These are phyloP conservation scores for Timandra comae DNA, from an alignment of 2,888 invertebrate species.

Conservation along the genomic window DNA sequence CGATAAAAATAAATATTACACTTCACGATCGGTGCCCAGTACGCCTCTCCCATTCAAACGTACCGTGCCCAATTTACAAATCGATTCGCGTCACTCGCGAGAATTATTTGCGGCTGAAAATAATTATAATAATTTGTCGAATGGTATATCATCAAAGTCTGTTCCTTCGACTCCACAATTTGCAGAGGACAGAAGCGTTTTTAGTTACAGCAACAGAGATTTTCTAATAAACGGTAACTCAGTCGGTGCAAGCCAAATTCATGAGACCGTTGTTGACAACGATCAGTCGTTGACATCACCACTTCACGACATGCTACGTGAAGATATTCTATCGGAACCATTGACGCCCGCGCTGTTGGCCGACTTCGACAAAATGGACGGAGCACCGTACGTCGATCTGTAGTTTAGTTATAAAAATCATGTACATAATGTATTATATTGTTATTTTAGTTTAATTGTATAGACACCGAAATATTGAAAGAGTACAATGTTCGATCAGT, in stretches of 20 bases:
- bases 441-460: constrained; percentile 53
- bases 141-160: constrained; percentile 81
- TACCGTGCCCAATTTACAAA: constrained; percentile 50
- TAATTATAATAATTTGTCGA: constrained; percentile 43
- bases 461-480: constrained; percentile 50
- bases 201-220: constrained; percentile 78
- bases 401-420: constrained; percentile 47
- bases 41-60: constrained; percentile 79
- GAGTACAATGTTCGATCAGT: constrained; percentile 60
- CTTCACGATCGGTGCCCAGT: constrained; percentile 82
- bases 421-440: constrained; percentile 46
- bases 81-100: constrained; percentile 56
- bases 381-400: constrained; percentile 65
- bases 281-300: constrained; percentile 51
- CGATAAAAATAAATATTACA: constrained; percentile 63
- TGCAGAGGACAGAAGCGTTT: constrained; percentile 67
- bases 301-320: constrained; percentile 60
- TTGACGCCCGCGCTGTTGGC: constrained; percentile 61
- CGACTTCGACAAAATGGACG: constrained; percentile 68
- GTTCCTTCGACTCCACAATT: constrained; percentile 84
- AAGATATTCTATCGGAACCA: constrained; percentile 56
- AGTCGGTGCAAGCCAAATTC: constrained; percentile 45
- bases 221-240: constrained; percentile 80
- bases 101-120: constrained; percentile 50
- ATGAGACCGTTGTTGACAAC: constrained; percentile 44